Percentiles rank a stretch among this genome's conserved stretches.
Evolutionary conservation across 2,888 invertebrate genomes (phyloP).

Genomic region (Cephus pygmeus): DNA sequence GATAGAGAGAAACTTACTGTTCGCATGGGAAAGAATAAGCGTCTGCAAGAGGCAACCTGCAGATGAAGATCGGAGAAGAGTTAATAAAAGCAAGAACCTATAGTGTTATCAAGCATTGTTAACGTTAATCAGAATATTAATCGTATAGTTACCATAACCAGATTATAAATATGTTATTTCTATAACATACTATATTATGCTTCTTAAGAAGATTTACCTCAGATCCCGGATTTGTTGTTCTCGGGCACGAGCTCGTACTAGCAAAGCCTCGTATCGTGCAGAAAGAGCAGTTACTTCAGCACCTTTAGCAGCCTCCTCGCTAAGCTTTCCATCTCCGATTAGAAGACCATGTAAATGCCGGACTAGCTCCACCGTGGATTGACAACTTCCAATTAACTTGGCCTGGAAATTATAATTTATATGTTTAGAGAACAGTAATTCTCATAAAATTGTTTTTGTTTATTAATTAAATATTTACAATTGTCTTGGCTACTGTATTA

Average conservation of each 20-base stretch:
- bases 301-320: conserved; percentile 74
- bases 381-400: conserved; percentile 81
- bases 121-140: conserved; percentile 12
- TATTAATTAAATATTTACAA: conserved; percentile 58
- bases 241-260: conserved; percentile 78
- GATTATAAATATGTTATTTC: conserved; percentile 24
- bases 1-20: conserved; percentile 69
- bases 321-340: conserved; percentile 78
- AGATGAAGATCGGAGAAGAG: conserved; percentile 46
- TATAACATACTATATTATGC: background rate
- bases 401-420: conserved; percentile 62
- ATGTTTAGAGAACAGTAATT: background rate
- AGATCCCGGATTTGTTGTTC: conserved; percentile 82
- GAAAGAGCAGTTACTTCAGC: conserved; percentile 75
- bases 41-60: conserved; percentile 70
- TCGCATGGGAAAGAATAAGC: conserved; percentile 71
- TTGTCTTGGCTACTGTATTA: conserved; percentile 75
- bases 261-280: conserved; percentile 76
- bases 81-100: conserved; percentile 16
- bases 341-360: conserved; percentile 82
- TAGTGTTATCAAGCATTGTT: background rate
- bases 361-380: conserved; percentile 83
- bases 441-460: background rate
- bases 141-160: conserved; percentile 9
- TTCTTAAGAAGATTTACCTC: conserved; percentile 70